These are phyloP conservation scores for Epicauta chinensis DNA, from an alignment of 1,140 invertebrate genomes.

Conservation along the genomic window DNA sequence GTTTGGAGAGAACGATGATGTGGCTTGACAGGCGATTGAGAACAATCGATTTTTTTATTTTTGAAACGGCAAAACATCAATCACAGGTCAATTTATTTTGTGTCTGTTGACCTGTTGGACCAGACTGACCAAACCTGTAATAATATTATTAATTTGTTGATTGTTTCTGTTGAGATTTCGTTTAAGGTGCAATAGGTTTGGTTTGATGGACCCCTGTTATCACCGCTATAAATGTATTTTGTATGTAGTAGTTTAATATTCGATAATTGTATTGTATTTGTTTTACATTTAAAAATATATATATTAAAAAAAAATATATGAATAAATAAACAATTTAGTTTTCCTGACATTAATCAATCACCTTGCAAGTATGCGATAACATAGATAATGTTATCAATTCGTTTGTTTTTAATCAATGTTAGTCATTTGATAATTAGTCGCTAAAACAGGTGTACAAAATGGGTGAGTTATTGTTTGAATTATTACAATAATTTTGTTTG, in stretches of 20 bases:
- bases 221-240: constrained; percentile 21
- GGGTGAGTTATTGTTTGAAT: not conserved
- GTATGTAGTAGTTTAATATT: constrained; percentile 17
- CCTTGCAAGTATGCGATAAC: not conserved
- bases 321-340: too few relatives aligned
- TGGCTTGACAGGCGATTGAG: constrained; percentile 22
- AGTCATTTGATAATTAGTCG: too few relatives aligned
- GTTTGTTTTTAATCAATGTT: too few relatives aligned
- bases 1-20: constrained; percentile 1
- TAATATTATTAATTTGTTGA: not conserved
- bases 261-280: constrained; percentile 15
- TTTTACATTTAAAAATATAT: constrained; percentile 21
- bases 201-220: constrained; percentile 19
- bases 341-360: not conserved
- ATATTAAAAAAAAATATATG: constrained; percentile 10
- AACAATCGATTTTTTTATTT: not conserved
- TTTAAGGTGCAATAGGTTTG: constrained; percentile 3
- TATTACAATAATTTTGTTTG: not conserved
- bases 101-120: constrained; percentile 15
- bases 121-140: constrained; percentile 9
- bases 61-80: constrained; percentile 7
- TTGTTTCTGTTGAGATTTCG: too few relatives aligned
- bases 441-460: too few relatives aligned
- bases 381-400: not conserved
- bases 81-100: constrained; percentile 10